phyloP scores from a whole-genome alignment of 1,140 invertebrate species.

The Tetramorium simillimum region DNA sequence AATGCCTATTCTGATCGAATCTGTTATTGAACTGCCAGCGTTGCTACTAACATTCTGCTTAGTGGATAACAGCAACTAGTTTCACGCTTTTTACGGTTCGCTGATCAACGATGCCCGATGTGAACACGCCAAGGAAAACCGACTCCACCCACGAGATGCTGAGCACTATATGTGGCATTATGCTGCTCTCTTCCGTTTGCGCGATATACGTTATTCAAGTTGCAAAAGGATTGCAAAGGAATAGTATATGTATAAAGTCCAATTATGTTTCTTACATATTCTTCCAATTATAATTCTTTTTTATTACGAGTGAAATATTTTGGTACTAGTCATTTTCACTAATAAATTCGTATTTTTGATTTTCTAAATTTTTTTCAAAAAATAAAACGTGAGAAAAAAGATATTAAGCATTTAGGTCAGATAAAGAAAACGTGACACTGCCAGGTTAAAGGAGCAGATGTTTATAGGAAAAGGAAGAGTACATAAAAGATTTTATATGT shows the following conservation, averaged over 20 bases:
- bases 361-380: background rate
- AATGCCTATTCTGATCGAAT: background rate
- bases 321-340: background rate
- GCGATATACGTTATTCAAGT: background rate
- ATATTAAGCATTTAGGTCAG: background rate
- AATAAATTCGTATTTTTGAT: background rate
- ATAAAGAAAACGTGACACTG: background rate
- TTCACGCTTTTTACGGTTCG: constrained; percentile 68
- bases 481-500: background rate
- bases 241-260: background rate
- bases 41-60: constrained; percentile 9
- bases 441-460: background rate
- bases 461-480: background rate
- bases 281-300: too few species aligned
- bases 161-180: constrained; percentile 4
- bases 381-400: background rate
- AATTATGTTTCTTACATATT: too few species aligned
- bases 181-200: constrained; percentile 2
- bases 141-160: constrained; percentile 65
- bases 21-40: background rate
- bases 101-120: constrained; percentile 20
- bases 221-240: background rate
- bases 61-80: constrained; percentile 69
- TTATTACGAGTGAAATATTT: background rate
- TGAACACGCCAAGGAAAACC: constrained; percentile 34